These are phyloP conservation scores for Julus scandinavius DNA, from an alignment of 2,888 invertebrate species.

Conservation along the genomic window DNA sequence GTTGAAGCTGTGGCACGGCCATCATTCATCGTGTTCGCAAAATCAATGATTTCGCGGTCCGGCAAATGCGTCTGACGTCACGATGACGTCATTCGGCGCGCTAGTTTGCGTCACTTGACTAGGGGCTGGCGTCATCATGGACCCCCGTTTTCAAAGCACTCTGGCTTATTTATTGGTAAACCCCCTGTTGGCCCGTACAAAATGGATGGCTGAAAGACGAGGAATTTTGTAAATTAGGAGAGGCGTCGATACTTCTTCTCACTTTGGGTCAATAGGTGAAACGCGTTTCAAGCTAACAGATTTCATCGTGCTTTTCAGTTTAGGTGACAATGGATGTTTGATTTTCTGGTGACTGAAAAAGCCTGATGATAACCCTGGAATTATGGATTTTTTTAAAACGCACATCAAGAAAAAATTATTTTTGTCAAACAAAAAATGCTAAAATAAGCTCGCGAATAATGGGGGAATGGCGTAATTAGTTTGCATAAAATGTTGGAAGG, in stretches of 20 bases:
- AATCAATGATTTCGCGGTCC: conserved; percentile 42
- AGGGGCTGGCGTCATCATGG: neutral
- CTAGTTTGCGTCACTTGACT: neutral
- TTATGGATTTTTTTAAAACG: neutral
- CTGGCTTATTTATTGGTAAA: conserved; percentile 7
- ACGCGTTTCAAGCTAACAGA: neutral
- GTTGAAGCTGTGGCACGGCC: neutral
- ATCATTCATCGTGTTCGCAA: conserved; percentile 12
- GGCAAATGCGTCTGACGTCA: conserved; percentile 22
- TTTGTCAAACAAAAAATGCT: neutral
- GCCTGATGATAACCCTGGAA: neutral
- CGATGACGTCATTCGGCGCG: neutral
- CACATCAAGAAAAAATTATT: neutral
- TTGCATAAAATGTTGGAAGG: neutral
- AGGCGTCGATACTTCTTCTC: neutral
- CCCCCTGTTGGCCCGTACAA: neutral
- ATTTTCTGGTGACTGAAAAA: no score
- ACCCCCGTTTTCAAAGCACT: neutral
- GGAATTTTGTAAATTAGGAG: conserved; percentile 3
- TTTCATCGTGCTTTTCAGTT: neutral
- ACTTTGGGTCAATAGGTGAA: conserved; percentile 14
- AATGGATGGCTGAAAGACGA: neutral
- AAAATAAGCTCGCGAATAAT: neutral
- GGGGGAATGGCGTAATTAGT: no score
- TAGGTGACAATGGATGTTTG: no score